phyloP scores from a whole-genome alignment of 2,888 invertebrate species.

The Ochropleura plecta region DNA sequence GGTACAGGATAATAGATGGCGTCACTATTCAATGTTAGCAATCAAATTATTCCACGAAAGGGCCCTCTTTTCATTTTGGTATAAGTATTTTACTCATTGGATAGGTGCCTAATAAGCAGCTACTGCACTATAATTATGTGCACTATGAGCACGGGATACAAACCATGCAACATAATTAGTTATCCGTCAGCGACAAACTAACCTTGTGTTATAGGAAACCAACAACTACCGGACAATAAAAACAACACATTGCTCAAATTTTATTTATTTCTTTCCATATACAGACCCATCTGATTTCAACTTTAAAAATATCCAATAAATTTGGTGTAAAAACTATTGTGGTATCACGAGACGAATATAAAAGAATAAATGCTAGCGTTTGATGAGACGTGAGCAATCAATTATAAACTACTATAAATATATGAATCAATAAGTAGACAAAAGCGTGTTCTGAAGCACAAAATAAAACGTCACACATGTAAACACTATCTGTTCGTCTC shows the following conservation, averaged over 20 bases:
- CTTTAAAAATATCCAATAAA: slow-evolving; percentile 81
- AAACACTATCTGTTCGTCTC: slow-evolving; percentile 80
- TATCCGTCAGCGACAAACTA: background rate
- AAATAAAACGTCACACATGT: slow-evolving; percentile 82
- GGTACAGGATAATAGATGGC: too few relatives aligned
- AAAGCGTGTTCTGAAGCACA: slow-evolving; percentile 87
- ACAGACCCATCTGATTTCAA: slow-evolving; percentile 87
- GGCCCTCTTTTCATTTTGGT: too few relatives aligned
- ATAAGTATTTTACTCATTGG: too few relatives aligned
- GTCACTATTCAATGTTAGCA: too few relatives aligned
- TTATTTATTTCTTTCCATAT: slow-evolving; percentile 85
- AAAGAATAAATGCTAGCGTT: slow-evolving; percentile 70
- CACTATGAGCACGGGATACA: background rate
- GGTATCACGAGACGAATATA: slow-evolving; percentile 74
- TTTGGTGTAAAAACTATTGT: slow-evolving; percentile 78
- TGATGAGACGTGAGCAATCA: slow-evolving; percentile 73
- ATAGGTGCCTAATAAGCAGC: too few relatives aligned
- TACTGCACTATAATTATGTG: too few relatives aligned
- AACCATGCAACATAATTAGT: background rate
- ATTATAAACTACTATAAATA: slow-evolving; percentile 83
- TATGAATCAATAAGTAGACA: slow-evolving; percentile 79
- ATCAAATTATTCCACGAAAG: too few relatives aligned
- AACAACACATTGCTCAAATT: slow-evolving; percentile 78
- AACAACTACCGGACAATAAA: slow-evolving; percentile 63
- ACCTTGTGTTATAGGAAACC: slow-evolving; percentile 1